Conservation (phyloP, 1,140 invertebrate genomes). For the Leptinotarsa defecta region DNA sequence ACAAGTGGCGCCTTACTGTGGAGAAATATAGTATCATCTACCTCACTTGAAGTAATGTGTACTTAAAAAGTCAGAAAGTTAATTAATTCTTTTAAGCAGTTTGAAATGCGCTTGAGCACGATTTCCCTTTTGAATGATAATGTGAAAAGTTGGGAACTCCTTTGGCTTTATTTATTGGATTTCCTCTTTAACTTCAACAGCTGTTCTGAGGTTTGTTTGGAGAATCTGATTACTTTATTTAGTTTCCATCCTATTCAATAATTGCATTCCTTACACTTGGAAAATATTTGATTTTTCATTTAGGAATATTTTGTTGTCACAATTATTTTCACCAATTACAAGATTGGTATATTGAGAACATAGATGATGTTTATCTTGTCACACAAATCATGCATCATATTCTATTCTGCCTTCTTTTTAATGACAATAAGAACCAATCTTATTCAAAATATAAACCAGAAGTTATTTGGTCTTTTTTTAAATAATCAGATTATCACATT, state of each 20-base stretch:
- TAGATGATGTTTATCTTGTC: too few relatives aligned
- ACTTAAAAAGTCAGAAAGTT: conserved; percentile 50
- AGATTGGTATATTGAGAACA: too few relatives aligned
- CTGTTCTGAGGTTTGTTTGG: conserved; percentile 29
- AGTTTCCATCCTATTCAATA: background rate
- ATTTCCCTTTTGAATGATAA: conserved; percentile 52
- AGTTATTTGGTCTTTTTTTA: too few relatives aligned
- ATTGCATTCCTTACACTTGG: too few relatives aligned
- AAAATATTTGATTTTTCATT: too few relatives aligned
- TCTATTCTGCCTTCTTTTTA: too few relatives aligned
- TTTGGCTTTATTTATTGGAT: conserved; percentile 31
- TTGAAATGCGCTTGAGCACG: conserved; percentile 44
- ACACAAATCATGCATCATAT: too few relatives aligned
- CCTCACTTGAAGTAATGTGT: conserved; percentile 33
- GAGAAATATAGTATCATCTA: conserved; percentile 25
- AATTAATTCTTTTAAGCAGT: conserved; percentile 53
- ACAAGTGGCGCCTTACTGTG: conserved; percentile 45
- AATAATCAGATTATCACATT: too few relatives aligned
- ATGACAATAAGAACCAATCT: too few relatives aligned
- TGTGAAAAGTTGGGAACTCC: conserved; percentile 44
- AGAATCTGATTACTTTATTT: conserved; percentile 4
- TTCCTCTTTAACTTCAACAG: conserved; percentile 22
- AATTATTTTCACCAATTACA: too few relatives aligned
- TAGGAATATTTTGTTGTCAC: too few relatives aligned
- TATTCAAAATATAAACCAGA: too few relatives aligned